Evolutionary conservation across 2,113 vertebrate genomes (phyloP).

Genomic region (Artemisiospiza belli): DNA sequence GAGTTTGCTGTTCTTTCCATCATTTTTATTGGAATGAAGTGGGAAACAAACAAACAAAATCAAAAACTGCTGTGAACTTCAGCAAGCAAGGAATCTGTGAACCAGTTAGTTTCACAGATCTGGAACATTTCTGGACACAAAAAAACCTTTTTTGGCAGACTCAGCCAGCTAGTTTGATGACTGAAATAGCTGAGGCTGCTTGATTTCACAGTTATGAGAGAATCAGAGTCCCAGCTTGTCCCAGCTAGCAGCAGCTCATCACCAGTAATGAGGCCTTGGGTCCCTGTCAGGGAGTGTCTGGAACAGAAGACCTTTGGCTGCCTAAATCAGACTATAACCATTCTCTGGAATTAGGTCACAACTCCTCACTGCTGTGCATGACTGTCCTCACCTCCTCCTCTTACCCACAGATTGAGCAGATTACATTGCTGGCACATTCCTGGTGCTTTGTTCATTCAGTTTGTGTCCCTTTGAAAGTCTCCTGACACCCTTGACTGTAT

Average conservation of each 20-base stretch:
- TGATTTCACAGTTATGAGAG: background rate
- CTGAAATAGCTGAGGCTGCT: background rate
- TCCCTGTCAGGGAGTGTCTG: background rate
- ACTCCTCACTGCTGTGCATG: background rate
- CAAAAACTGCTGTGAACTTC: background rate
- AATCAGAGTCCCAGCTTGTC: background rate
- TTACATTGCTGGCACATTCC: slow-evolving; percentile 2
- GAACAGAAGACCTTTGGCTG: background rate
- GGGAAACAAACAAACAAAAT: background rate
- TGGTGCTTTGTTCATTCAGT: background rate
- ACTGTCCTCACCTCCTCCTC: background rate
- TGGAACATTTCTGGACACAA: background rate
- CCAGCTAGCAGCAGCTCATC: background rate
- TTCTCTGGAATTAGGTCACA: background rate
- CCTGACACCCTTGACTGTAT: background rate
- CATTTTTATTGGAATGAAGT: background rate
- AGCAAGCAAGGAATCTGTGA: background rate
- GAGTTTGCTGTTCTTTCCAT: background rate
- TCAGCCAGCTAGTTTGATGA: background rate
- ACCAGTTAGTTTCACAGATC: background rate
- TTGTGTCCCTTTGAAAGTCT: background rate
- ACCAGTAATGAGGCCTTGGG: background rate
- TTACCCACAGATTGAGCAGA: background rate
- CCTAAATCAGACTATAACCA: background rate
- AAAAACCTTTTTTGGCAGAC: background rate